A percentile compares a stretch with the other conserved stretches of the same genome.
Evolutionary conservation across 2,113 vertebrate genomes (phyloP).

Genomic region (Calyptomena viridis): DNA sequence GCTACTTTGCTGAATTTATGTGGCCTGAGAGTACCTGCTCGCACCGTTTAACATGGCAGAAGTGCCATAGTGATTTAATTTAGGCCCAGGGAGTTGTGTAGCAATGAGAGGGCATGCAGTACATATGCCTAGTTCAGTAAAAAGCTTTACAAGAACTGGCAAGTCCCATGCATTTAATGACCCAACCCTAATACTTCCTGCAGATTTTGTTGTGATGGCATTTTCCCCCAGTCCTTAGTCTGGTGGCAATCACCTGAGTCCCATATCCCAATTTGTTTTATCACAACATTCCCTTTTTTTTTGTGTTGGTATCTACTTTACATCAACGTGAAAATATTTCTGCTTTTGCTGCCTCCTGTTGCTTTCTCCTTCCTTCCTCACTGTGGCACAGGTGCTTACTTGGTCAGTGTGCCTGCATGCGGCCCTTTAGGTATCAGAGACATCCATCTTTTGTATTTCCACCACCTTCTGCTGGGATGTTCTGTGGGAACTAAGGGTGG

Average conservation of each 20-base stretch:
- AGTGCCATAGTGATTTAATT: slow-evolving; percentile 46
- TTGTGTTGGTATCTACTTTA: neutral
- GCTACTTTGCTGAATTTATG: slow-evolving; percentile 44
- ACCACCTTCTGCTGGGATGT: neutral
- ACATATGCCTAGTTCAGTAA: slow-evolving; percentile 3
- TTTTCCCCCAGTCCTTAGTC: neutral
- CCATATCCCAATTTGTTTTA: neutral
- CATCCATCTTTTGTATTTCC: neutral
- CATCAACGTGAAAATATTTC: neutral
- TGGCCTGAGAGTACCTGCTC: slow-evolving; percentile 45
- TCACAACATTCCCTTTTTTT: neutral
- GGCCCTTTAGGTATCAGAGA: neutral
- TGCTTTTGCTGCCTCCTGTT: neutral
- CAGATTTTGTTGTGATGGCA: neutral
- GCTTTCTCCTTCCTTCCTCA: neutral
- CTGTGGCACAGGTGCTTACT: neutral
- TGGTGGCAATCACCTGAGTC: neutral
- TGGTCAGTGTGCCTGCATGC: neutral
- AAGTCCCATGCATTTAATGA: neutral
- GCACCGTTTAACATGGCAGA: slow-evolving; percentile 30
- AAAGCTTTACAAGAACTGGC: neutral
- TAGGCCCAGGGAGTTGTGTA: neutral
- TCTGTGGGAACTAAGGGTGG: neutral
- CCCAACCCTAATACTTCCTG: neutral
- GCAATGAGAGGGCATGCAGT: neutral